These are phyloP conservation scores for Drosophila tropicalis DNA, from an alignment of 1,140 invertebrate species.

Conservation along the genomic window DNA sequence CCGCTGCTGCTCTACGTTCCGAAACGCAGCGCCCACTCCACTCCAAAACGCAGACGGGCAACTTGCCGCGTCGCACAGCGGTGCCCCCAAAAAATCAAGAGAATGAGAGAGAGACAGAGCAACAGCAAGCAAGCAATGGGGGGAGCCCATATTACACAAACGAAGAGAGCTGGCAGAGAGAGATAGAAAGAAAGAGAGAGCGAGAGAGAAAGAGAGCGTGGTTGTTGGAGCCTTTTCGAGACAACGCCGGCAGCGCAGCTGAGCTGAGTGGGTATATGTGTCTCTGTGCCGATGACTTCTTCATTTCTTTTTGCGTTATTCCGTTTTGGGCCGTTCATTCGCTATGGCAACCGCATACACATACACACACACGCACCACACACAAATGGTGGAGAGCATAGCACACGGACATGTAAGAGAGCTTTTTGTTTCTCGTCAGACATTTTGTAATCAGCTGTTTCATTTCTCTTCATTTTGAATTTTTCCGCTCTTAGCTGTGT, in stretches of 20 bases:
- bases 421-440: background rate
- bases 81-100: constrained; percentile 25
- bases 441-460: constrained; percentile 14
- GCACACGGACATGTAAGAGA: constrained; percentile 4
- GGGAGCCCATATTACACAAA: background rate
- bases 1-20: too few species aligned
- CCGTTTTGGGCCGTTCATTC: constrained; percentile 75
- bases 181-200: constrained; percentile 13
- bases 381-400: background rate
- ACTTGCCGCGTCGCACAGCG: constrained; percentile 62
- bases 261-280: constrained; percentile 81
- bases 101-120: constrained; percentile 25
- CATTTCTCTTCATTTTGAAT: constrained; percentile 4
- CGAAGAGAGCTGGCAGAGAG: constrained; percentile 13
- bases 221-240: constrained; percentile 9
- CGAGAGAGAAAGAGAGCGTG: background rate
- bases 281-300: constrained; percentile 82
- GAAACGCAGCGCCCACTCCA: background rate
- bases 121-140: constrained; percentile 22
- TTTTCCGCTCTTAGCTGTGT: background rate
- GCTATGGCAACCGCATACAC: constrained; percentile 69
- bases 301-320: constrained; percentile 60
- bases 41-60: constrained; percentile 1
- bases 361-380: constrained; percentile 9
- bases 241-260: constrained; percentile 39